A percentile compares a stretch with the other conserved stretches of the same genome.
phyloP scores from a whole-genome alignment of 2,797 vertebrate species.

The Sebastes iracundus region DNA sequence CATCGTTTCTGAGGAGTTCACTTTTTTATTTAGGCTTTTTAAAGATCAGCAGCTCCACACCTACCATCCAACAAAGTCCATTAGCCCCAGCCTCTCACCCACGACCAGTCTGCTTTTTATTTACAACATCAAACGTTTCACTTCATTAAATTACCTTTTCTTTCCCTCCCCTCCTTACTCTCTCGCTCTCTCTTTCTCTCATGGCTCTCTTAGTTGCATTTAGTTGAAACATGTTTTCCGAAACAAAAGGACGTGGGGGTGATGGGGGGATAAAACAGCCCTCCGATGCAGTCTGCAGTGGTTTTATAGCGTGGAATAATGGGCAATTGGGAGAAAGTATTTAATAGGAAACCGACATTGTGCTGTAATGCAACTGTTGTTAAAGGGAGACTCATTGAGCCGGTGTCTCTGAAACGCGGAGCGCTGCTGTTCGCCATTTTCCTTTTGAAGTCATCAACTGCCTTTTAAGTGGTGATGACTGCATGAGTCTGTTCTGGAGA shows the following conservation, averaged over 20 bases:
- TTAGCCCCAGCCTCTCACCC: slow-evolving; percentile 78
- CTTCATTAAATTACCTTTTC: slow-evolving; percentile 85
- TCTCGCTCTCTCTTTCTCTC: slow-evolving; percentile 17
- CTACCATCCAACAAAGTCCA: slow-evolving; percentile 81
- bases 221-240: slow-evolving; percentile 85
- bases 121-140: slow-evolving; percentile 88
- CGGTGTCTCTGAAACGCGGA: slow-evolving; percentile 67
- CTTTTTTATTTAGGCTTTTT: slow-evolving; percentile 77
- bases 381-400: slow-evolving; percentile 69
- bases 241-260: slow-evolving; percentile 80
- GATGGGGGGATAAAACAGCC: slow-evolving; percentile 71
- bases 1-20: slow-evolving; percentile 78
- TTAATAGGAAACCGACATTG: slow-evolving; percentile 85
- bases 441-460: slow-evolving; percentile 61
- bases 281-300: slow-evolving; percentile 79
- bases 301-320: slow-evolving; percentile 88
- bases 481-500: slow-evolving; percentile 46
- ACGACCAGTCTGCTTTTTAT: slow-evolving; percentile 84
- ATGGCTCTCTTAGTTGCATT: slow-evolving; percentile 69
- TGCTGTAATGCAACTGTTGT: slow-evolving; percentile 77
- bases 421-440: slow-evolving; percentile 57
- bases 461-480: slow-evolving; percentile 64
- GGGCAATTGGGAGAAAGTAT: slow-evolving; percentile 87
- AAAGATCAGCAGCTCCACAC: slow-evolving; percentile 84
- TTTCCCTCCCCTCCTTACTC: slow-evolving; percentile 55